phyloP scores from a whole-genome alignment of 2,797 vertebrate genomes.

The Girardinus metallicus region DNA sequence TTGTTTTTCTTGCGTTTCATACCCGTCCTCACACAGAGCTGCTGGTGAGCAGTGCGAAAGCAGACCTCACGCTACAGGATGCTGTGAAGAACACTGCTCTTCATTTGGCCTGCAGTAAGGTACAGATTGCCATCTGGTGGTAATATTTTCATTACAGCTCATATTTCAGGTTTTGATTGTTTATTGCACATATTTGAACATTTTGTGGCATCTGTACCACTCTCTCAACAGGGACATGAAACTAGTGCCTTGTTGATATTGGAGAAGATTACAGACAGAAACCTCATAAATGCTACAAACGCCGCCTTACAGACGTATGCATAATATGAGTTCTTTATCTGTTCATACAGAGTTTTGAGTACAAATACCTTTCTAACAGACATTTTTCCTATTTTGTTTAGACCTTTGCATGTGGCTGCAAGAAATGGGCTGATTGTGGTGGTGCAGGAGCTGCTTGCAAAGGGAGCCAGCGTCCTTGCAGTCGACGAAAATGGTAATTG shows the following conservation, averaged over 20 bases:
- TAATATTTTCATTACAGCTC: slow-evolving; percentile 17
- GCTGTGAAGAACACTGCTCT: slow-evolving; percentile 95
- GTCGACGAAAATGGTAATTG: slow-evolving; percentile 96
- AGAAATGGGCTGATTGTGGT: slow-evolving; percentile 96
- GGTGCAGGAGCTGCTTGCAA: slow-evolving; percentile 95
- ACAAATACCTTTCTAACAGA: not conserved
- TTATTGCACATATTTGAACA: not conserved
- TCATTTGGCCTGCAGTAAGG: slow-evolving; percentile 98
- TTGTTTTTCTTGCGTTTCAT: slow-evolving; percentile 4
- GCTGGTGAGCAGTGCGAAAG: slow-evolving; percentile 96
- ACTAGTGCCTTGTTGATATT: slow-evolving; percentile 99
- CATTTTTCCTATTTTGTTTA: slow-evolving; percentile 19
- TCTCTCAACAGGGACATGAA: slow-evolving; percentile 91
- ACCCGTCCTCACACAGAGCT: slow-evolving; percentile 85
- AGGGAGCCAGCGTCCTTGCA: slow-evolving; percentile 96
- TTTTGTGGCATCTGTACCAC: not conserved
- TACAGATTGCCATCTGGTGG: slow-evolving; percentile 67
- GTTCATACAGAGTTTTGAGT: not conserved
- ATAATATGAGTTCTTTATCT: slow-evolving; percentile 20
- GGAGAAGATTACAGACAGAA: slow-evolving; percentile 97
- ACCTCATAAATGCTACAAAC: slow-evolving; percentile 98
- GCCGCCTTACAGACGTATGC: slow-evolving; percentile 98
- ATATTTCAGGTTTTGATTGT: not conserved
- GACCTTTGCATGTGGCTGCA: slow-evolving; percentile 97
- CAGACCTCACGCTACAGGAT: slow-evolving; percentile 96